Conservation (phyloP, 2,113 vertebrate genomes). For the Daphoenositta chrysoptera region DNA sequence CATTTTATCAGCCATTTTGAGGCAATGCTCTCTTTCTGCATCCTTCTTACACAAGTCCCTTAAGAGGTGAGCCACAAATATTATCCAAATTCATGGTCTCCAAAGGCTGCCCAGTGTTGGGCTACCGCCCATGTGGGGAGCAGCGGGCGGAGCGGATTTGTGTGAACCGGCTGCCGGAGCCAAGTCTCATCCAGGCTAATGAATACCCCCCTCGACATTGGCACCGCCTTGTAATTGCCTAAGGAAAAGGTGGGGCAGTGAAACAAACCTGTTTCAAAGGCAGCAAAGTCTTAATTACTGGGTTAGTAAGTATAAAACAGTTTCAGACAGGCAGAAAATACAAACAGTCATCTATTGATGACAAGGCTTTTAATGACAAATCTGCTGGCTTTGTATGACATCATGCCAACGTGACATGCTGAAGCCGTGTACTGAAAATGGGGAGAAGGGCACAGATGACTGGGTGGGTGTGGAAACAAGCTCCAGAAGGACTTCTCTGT, state of each 20-base stretch:
- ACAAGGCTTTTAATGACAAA: constrained; percentile 49
- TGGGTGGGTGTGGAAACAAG: constrained; percentile 56
- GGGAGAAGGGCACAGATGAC: constrained; percentile 37
- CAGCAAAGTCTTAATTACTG: constrained; percentile 16
- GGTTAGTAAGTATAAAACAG: constrained; percentile 30
- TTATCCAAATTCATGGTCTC: background rate
- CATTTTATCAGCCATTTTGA: constrained; percentile 10
- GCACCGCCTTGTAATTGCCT: background rate
- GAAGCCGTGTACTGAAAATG: background rate
- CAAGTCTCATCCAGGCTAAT: background rate
- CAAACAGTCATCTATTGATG: constrained; percentile 44
- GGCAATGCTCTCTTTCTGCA: background rate
- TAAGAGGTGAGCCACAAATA: background rate
- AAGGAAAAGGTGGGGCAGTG: constrained; percentile 31
- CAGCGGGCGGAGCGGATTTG: fast-evolving
- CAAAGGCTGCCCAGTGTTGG: background rate
- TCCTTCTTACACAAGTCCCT: background rate
- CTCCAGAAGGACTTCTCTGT: constrained; percentile 48
- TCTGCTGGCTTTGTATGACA: background rate
- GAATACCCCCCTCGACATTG: background rate
- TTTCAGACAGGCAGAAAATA: constrained; percentile 51
- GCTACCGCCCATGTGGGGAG: background rate
- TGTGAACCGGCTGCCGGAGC: fast-evolving
- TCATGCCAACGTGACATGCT: constrained; percentile 26
- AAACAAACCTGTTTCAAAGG: constrained; percentile 50